phyloP scores from a whole-genome alignment of 30 jellyfish, hydroid and myxozoan species.

The Cassiopea xamachana region DNA sequence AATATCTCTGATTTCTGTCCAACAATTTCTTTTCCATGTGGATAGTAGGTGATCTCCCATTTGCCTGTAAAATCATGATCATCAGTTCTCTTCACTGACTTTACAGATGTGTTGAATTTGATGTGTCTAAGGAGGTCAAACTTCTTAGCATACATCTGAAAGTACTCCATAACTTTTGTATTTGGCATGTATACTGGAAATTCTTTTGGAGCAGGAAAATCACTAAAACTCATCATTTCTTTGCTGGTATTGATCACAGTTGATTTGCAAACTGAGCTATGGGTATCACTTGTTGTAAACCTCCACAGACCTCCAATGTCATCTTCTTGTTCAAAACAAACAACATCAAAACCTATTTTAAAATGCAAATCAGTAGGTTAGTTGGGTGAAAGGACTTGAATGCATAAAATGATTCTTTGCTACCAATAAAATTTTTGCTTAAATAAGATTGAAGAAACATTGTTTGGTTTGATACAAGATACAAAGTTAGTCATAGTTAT shows the following conservation, averaged over 20 bases:
- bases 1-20: conserved; percentile 59
- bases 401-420: too few species aligned
- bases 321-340: conserved; percentile 86
- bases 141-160: conserved; percentile 62
- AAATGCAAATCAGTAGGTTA: background rate
- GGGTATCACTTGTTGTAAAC: conserved; percentile 62
- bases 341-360: conserved; percentile 74
- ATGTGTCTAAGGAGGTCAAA: conserved; percentile 62
- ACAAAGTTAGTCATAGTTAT: too few species aligned
- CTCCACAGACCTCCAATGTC: conserved; percentile 90
- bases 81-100: conserved; percentile 45
- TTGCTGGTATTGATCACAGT: conserved; percentile 92
- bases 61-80: conserved; percentile 71
- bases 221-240: conserved; percentile 94
- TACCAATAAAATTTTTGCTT: too few species aligned
- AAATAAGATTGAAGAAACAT: too few species aligned
- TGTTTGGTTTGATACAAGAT: too few species aligned
- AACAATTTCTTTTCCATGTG: conserved; percentile 77
- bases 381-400: too few species aligned
- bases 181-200: conserved; percentile 90
- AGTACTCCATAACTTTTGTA: conserved; percentile 81
- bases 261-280: conserved; percentile 86
- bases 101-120: conserved; percentile 68
- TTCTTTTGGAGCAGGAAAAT: conserved; percentile 86
- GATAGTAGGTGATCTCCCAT: conserved; percentile 71